phyloP scores from a whole-genome alignment of 2,888 invertebrate species.

The Hesperia comma region DNA sequence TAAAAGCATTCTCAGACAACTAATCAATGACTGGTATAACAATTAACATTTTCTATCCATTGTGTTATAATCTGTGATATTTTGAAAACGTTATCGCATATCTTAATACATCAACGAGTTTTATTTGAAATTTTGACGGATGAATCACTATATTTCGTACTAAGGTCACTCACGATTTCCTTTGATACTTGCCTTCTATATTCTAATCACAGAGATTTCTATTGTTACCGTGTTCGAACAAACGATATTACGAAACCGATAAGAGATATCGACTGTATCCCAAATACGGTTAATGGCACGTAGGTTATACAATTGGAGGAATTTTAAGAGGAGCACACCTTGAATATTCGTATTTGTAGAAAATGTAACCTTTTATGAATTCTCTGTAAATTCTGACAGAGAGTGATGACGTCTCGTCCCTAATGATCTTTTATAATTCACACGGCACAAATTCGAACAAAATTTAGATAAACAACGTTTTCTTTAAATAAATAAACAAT shows the following conservation, averaged over 20 bases:
- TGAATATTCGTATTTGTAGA: neutral
- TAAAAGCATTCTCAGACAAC: neutral
- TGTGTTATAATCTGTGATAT: neutral
- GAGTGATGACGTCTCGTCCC: neutral
- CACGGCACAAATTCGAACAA: no score
- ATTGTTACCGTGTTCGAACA: neutral
- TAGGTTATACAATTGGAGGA: neutral
- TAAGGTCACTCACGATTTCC: conserved; percentile 10
- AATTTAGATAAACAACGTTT: no score
- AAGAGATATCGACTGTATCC: neutral
- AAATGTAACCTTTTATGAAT: neutral
- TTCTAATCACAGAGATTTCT: conserved; percentile 2
- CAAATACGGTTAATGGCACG: conserved; percentile 3
- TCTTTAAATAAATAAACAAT: no score
- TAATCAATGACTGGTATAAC: neutral
- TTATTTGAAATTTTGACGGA: neutral
- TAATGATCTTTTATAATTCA: no score
- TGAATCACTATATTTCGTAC: conserved; percentile 7
- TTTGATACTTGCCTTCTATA: neutral
- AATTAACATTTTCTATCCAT: conserved; percentile 1
- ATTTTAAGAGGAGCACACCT: neutral
- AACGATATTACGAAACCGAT: neutral
- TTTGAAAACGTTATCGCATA: neutral
- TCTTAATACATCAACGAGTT: neutral
- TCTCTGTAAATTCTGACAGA: neutral